A percentile compares a stretch with the other conserved stretches of the same genome.
Evolutionary conservation across 2,113 vertebrate genomes (phyloP).

Genomic region (Melanerpes aurifrons): DNA sequence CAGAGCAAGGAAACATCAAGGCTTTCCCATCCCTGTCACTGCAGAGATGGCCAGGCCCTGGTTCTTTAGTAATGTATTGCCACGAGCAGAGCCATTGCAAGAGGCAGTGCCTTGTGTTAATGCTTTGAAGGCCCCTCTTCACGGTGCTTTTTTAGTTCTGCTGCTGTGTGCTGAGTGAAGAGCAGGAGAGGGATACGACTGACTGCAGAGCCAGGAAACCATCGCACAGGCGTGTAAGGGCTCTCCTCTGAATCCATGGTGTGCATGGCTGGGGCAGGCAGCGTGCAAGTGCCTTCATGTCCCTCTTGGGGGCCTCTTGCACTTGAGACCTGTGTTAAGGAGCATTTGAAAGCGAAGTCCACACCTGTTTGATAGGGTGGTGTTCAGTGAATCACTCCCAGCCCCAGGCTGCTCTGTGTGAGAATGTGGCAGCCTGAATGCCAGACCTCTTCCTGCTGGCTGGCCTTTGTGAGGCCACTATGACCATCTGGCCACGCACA

Average conservation of each 20-base stretch:
- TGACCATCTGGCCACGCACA: neutral
- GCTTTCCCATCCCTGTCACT: neutral
- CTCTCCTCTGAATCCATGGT: neutral
- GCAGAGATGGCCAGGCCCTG: neutral
- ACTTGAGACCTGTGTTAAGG: neutral
- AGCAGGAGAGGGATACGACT: neutral
- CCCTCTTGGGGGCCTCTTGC: neutral
- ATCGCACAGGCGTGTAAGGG: rapidly evolving
- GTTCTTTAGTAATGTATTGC: neutral
- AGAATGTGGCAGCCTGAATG: neutral
- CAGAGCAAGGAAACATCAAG: neutral
- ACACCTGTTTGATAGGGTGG: neutral
- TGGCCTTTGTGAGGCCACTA: neutral
- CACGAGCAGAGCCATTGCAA: neutral
- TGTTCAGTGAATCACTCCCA: rapidly evolving
- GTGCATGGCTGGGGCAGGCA: neutral
- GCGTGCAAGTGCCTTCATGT: neutral
- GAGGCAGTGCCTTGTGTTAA: neutral
- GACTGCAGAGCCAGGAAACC: neutral
- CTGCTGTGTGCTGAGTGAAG: neutral
- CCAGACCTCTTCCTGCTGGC: neutral
- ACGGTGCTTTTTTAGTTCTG: neutral
- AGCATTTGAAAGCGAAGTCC: neutral
- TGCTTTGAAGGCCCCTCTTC: neutral
- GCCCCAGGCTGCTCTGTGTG: neutral